Percentiles rank a stretch among this genome's conserved stretches.
phyloP scores from a whole-genome alignment of 2,888 invertebrate genomes.

The Meta bourneti region DNA sequence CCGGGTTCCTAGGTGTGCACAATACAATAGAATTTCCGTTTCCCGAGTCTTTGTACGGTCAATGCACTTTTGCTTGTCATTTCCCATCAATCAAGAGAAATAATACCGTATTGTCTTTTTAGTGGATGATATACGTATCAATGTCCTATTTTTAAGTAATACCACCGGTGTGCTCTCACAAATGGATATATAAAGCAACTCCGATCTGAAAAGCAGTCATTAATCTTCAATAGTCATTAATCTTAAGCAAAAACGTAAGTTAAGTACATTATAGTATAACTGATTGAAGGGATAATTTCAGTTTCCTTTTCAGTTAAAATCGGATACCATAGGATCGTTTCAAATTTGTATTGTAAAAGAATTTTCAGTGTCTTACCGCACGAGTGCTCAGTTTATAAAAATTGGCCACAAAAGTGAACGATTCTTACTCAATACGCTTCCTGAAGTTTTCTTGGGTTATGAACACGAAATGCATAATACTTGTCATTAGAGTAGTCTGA shows the following conservation, averaged over 20 bases:
- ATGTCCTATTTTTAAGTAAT: constrained; percentile 1
- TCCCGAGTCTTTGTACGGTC: constrained; percentile 2
- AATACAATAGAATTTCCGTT: constrained; percentile 27
- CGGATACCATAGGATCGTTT: too few species aligned
- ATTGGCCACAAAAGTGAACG: too few species aligned
- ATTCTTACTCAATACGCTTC: too few species aligned
- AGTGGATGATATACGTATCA: not conserved
- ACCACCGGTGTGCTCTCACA: not conserved
- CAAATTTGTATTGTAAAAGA: too few species aligned
- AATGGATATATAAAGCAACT: not conserved
- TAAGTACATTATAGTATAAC: not conserved
- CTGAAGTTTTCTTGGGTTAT: too few species aligned
- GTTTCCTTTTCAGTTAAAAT: too few species aligned
- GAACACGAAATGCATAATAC: too few species aligned
- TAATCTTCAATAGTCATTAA: not conserved
- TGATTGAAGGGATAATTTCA: too few species aligned
- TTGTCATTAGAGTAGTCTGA: too few species aligned
- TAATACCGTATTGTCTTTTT: constrained; percentile 12
- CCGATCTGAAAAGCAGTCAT: not conserved
- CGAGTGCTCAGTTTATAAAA: too few species aligned
- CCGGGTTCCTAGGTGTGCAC: not conserved
- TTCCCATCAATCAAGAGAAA: constrained; percentile 31
- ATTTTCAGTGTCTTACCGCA: too few species aligned
- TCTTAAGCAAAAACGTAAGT: not conserved
- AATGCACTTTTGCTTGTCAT: not conserved